Evolutionary conservation across 2,797 vertebrate genomes (phyloP), one percentile per base, ranked within the genome.

Genomic region (Oryzias sinensis): DNA sequence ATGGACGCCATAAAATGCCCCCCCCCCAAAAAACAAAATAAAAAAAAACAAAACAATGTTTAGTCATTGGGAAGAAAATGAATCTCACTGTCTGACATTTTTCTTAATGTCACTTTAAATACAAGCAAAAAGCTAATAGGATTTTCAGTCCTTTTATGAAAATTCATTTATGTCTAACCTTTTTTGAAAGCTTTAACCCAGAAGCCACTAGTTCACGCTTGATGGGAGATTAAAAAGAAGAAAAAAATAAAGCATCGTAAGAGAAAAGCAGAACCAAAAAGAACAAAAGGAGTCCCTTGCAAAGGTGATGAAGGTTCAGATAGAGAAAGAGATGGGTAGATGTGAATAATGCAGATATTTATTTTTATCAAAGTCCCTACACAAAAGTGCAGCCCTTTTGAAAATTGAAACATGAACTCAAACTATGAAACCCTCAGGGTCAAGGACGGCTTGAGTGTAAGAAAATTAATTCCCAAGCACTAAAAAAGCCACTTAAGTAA

Each of bases 401-500:
- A 85, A 88, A 86, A 24, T 65, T 74, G 76, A 80, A 84, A 88
- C 80, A 84, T 85, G 70, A 81, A 89, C 84, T 89, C 72, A 71
- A 92, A 93, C 77, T 90, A 91, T 87, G 72, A 87, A 87, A 91
- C 89, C 92, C 90, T 49, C 86, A 79, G 90, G 93, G 94, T 95
- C 94, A 96, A 95, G 94, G 93, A 89, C 91, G 90, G 64, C 73
- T 63, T 61, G 74, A 63, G 85, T 80, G 84, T 76, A 89, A 89
- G 89, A 93, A 95, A 94, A 95, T 93, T 90, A 89, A 92, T 92
- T 93, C 90, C 87, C 71, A 82, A 70, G 83, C 88, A 90, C 90
- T 91, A 91, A 94, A 96, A 96, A 79, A 90, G 93, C 93, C 92
- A 93, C 93, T 95, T 94, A 93, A 94, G 93, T 92, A 94, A 92